Conservation (phyloP, 2,113 vertebrate genomes). For the Gopherus evgoodei region DNA sequence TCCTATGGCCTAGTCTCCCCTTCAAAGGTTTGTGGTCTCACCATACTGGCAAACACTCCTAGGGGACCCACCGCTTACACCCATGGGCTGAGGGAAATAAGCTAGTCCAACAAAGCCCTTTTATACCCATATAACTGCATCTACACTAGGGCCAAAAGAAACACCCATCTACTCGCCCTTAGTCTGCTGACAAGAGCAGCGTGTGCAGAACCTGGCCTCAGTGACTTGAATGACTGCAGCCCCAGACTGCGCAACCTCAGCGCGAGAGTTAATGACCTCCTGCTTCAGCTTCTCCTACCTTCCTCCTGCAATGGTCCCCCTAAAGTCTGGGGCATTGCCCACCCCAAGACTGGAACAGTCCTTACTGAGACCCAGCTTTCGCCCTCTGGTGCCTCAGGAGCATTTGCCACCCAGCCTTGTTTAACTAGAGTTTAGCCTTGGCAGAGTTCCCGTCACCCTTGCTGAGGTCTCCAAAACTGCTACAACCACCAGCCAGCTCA, state of each 20-base stretch:
- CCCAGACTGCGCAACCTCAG: background rate
- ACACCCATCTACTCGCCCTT: rapidly evolving
- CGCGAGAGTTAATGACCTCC: background rate
- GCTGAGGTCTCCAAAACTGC: background rate
- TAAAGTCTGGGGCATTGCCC: background rate
- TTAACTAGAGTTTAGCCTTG: too few relatives aligned
- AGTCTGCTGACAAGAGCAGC: too few relatives aligned
- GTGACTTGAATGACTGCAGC: background rate
- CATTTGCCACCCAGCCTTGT: rapidly evolving
- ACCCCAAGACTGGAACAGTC: too few relatives aligned
- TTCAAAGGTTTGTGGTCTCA: background rate
- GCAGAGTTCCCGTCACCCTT: background rate
- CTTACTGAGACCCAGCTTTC: background rate
- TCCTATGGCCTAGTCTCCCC: background rate
- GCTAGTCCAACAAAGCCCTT: background rate
- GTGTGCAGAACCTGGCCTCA: too few relatives aligned
- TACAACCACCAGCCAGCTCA: background rate
- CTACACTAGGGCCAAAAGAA: background rate
- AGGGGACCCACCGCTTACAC: background rate
- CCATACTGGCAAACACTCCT: background rate
- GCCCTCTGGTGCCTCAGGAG: background rate
- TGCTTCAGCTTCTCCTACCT: background rate
- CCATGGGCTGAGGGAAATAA: background rate
- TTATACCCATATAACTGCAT: background rate
- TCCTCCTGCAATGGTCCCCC: background rate